Evolutionary conservation across 2,888 invertebrate species (phyloP), one percentile per base, ranked within the genome.

Genomic region (Lasioglossum malachurum): DNA sequence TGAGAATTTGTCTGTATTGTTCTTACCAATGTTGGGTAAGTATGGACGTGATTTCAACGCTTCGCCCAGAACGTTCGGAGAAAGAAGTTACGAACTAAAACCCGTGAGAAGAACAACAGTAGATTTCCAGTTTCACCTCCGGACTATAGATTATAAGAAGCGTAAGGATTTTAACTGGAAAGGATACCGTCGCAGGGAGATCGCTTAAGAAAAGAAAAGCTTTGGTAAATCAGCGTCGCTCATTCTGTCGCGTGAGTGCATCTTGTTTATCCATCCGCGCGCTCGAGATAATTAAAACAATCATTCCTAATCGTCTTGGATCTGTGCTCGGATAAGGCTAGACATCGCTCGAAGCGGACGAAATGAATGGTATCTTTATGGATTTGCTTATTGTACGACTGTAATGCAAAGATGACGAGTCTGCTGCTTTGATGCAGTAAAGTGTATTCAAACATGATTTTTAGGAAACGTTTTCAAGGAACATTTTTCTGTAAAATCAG

Each of bases 101-200:
- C 75, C 74, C 49, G 78, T 44, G 41, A 57, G 69, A 60, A 72
- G 79, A 71, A 44, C 69, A 41, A 64, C 79, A 67, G 35, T 67
- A 82, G 84, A 91, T 89, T 91, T 89, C 80, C 86, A 87, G 89
- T 86, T 84, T 88, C 81, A 85, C 82, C 91, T 82, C 35, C 57
- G 64, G 81, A 87, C 89, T 80, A 87, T 88, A 78, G 85, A 89
- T 88, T 90, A 89, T 84, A 82, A 83, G 82, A 2, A 80, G 80
- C 82, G 76, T 77, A 80, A 84, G 87, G 75, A 86, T 83, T 67
- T 73, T 53, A 76, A 83, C 84, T 75, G 76, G 41, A 75, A 53
- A 77, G 73, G 74, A 87, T 60, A 84, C 49, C 75, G 85, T 76
- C 60, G 44, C 69, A 19, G n/a, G 73, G n/a, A 75, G 60, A 87